Base-by-base conservation (phyloP, 2,797 vertebrate species). In the Manis crassicaudata region DNA sequence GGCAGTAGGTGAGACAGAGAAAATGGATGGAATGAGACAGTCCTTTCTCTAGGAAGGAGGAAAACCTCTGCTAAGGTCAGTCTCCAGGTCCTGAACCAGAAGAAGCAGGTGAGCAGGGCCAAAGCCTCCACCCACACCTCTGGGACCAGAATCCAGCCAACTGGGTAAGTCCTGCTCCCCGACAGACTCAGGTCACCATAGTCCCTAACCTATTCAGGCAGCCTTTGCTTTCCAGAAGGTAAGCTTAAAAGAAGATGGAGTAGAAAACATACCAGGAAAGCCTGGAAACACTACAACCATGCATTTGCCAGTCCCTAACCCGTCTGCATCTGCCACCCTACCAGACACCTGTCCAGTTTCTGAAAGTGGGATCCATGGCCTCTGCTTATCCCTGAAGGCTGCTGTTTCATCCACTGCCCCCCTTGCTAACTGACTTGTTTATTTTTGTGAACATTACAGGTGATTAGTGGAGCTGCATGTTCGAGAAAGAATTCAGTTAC, bases 291-390 rank as follows among this genome's bases (percentile, higher is more conserved):
- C 52, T 1, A 11, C 16, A 60, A 35, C 3, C 20, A 18, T 58
- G 54, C 10, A 11, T 20, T 40, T 7, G 29, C n/a, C 50, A 46
- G 25, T 32, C 23, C 70, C 25, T 1, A 5, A 7, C 20, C 7
- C 0, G 0, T 37, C 65, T 25, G 16, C 3, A 0, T 2, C 50
- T 40, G 12, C 1, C 1, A 50, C 63, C 25, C 65, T 5, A 27
- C 37, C 9, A 25, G 35, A 29, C 1, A 5, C 52, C n/a, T 63
- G 7, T 18, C 70, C 56, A 18, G 23, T 27, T 29, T 67, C 37
- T 7, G 67, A 84, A 11, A 18, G 8, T 20, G 67, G 67, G 11
- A 27, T 21, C 8, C 20, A 12, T 8, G 32, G 14, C 27, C 8
- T 90, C 76, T 43, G 50, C 12, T 68, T n/a, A 11, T 12, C 16